Evolutionary conservation across 2,797 vertebrate genomes (phyloP), one percentile per base, ranked within the genome.

Genomic region (Rhinichthys osculus): DNA sequence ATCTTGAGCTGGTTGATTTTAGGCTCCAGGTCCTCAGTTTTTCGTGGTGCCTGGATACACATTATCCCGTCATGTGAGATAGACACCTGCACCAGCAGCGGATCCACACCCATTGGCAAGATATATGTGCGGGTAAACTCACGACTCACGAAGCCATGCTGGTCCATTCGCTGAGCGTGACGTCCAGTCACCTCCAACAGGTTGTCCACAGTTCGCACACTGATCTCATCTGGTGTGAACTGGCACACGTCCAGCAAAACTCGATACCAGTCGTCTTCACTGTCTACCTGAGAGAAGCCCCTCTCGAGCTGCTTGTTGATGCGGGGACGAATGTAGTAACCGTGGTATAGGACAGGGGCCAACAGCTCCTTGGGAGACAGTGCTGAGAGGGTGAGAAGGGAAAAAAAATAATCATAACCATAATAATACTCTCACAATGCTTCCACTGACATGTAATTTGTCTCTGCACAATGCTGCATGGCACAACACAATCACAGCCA

Each of bases 41-140:
- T 95, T 19, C 95, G 92, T 17, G 94, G 96, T 2, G 95, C 96
- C 90, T 96, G 95, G 3, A 96, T 89, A 80, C 94, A 94, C 73
- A 97, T 91, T 89, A 97, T 95, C 85, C 96, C 96, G 0, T 97
- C 95, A 0, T 97, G 96, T 78, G 96, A 95, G 88, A 97, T 87
- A 0, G 92, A 94, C 2, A 96, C 95, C 33, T 93, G 95, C 66
- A 97, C 93, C 73, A 96, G 89, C 83, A 96, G 89, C 23, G 96
- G 96, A 66, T 97, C 95, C 0, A 95, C 96, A 35, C 96, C 96
- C 54, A 96, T 90, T 1, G 96, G 96, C 73, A 97, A 93, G 89
- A 97, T 93, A 54, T 97, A 97, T 77, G 96, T 97, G 89, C 96
- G 95, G 85, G 95, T 97, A 91, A 97, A 97, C 88, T 96, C 95